Evolutionary conservation across 2,113 vertebrate genomes (phyloP), one percentile per base, ranked within the genome.

Genomic region (Stigmatopora argus): DNA sequence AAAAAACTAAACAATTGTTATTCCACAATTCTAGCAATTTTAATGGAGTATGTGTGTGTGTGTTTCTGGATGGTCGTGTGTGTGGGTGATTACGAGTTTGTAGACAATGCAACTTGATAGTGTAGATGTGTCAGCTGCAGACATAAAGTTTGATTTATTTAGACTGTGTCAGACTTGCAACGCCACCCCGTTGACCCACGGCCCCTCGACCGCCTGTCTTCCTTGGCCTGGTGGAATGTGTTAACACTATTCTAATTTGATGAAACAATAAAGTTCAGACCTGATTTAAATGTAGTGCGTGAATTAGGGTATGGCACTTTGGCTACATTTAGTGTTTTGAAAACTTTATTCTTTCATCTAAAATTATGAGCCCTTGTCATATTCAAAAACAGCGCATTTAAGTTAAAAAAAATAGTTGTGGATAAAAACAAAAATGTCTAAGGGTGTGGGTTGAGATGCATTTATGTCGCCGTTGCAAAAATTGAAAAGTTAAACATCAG

Each of bases 141-240:
- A 85, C 83, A 66, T 71, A 74, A 83, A 82, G 81, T 86, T 83
- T 81, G 77, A 84, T 88, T 84, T 85, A 85, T 85, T 80, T 76
- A 62, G 75, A 82, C 72, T 66, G 69, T 77, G 78, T 73, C 70
- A 71, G 60, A 66, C 73, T 78, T 71, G 34, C 45, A 45, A 74
- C 71, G 74, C 72, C 77, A 66, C 5, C 69, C 62, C 57, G 70
- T 78, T 67, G 83, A 84, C 58, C 58, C 35, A 19, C 17, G 14
- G 18, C 18, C 8, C 10, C 31, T 41, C 57, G 7, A 34, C 31
- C 35, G n/a, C 11, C n/a, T 9, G 12, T 23, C 41, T 61, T 21
- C 19, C 1, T 61, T 78, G 58, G 26, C 69, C 67, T 7, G 35
- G 71, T 66, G 51, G 65, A 79, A 73, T 15, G 71, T 73, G 73